Percentiles rank a stretch among this genome's conserved stretches.
These are phyloP conservation scores for Botia almorhae DNA, from an alignment of 2,797 vertebrate species.

Conservation along the genomic window DNA sequence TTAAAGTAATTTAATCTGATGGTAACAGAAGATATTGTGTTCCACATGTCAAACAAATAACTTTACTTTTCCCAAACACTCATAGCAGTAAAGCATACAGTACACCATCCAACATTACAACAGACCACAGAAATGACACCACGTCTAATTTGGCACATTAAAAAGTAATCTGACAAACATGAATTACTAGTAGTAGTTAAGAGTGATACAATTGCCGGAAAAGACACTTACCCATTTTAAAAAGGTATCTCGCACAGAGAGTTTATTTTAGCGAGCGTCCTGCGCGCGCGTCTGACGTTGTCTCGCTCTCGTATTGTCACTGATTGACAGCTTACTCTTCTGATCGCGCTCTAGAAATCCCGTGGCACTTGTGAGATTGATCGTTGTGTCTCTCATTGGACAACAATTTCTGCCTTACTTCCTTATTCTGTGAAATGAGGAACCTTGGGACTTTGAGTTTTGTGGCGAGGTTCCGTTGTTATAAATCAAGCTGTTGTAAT, in stretches of 20 bases:
- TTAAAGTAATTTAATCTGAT: neutral
- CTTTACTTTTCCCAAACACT: neutral
- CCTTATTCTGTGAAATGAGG: constrained; percentile 56
- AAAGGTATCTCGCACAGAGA: constrained; percentile 55
- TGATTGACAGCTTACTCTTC: constrained; percentile 35
- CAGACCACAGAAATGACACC: neutral
- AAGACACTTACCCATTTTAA: constrained; percentile 74
- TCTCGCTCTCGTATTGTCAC: neutral
- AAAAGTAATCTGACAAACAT: too few species aligned
- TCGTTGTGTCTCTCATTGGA: constrained; percentile 70
- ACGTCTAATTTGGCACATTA: neutral
- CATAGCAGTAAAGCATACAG: too few species aligned
- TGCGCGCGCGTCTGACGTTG: neutral
- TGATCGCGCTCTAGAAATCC: constrained; percentile 37
- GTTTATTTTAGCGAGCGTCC: neutral
- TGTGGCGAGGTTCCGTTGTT: neutral
- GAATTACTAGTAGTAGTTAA: neutral
- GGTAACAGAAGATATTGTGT: too few species aligned
- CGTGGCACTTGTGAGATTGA: too few species aligned
- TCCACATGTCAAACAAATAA: neutral
- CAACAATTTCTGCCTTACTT: constrained; percentile 51
- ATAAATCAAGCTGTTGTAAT: too few species aligned
- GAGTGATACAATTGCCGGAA: neutral
- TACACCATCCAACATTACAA: too few species aligned
- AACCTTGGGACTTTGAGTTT: constrained; percentile 70